Evolutionary conservation across 1,140 invertebrate species (phyloP), one percentile per base, ranked within the genome.

Genomic region (Acyrthosiphon pisum): DNA sequence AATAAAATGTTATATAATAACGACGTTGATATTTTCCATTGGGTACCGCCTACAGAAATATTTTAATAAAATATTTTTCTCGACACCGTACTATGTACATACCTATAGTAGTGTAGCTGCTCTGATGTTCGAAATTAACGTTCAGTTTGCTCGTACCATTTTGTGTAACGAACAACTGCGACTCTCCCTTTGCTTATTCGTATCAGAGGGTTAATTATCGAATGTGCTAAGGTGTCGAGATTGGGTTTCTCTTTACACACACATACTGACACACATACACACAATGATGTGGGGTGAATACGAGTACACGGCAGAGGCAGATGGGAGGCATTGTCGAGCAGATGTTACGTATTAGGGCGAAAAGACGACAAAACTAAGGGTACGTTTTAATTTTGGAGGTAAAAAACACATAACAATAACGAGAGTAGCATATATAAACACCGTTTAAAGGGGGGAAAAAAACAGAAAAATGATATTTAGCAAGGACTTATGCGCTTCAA

Each of bases 161-260:
- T 89, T 37, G 35, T 44, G 30, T 26, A 37, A 53, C 50, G 88
- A 50, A 35, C 30, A 41, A 48, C 37, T 60, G 50, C 68, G 9
- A n/a, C 68, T 20, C 20, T 76, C 90, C 76, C 37, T 81, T 23
- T 22, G 23, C 20, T 23, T 11, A 46, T 60, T 76, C 46, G 35
- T 83, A 53, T 50, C 35, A 86, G 91, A 93, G 91, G 91, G 91
- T 93, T 93, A 93, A 93, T 93, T 93, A 93, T 86, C 81, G 48
- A 83, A 93, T 53, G 76, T 46, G 91, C 91, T 83, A 50, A 93
- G 76, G 91, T 93, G 91, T 93, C 81, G 81, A 93, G 91, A 93
- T 93, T 93, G 76, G 84, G 84, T 93, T 93, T 83, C 91, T 93
- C 81, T 8, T 4, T 90, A 46, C 20, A 90, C 30, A 90, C 30